Evolutionary conservation across 1,140 invertebrate species (phyloP), one percentile per base, ranked within the genome.

Genomic region (Drosophila nigromelanica): DNA sequence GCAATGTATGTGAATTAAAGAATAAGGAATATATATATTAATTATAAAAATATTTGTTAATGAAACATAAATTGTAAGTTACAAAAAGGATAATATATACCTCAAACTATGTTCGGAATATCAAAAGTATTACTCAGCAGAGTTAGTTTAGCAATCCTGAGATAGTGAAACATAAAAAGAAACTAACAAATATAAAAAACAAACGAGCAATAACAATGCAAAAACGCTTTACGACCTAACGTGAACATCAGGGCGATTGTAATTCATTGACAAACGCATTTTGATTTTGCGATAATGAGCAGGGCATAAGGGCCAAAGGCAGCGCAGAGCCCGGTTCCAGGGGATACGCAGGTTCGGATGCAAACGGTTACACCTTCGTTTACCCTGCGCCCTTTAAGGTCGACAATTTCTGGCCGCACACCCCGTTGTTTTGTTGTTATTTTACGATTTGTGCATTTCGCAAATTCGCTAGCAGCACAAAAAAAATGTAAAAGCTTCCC

Each of bases 251-350:
- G 47, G 54, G 76, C 83, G 66, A 73, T 89, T 89, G 76, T 80
- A 89, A 89, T 89, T 89, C 83, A 89, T 89, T 78, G 79, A 80
- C 62, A 80, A 89, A 83, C 83, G 64, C 76, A 89, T 89, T 86
- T 89, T 83, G 83, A 89, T 89, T 89, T 89, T 63, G 79, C 63
- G 83, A 89, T 89, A 89, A 83, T 83, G 79, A 66, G 39, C 24
- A 42, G 62, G 33, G 64, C 18, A 40, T 18, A 47, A 30, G 43
- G 61, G 27, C 27, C 27, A 27, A 5, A 5, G 27, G 27, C 27
- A 27, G 27, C 5, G 18, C 15, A 30, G 48, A 8, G 30, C 21
- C 45, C 35, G 5, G 35, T 18, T 33, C 15, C 14, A 27, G 59
- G 63, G 40, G 63, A 71, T 67, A 50, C 35, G 35, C 15, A 58